Percentiles rank a stretch among this genome's conserved stretches.
phyloP scores from a whole-genome alignment of 2,797 vertebrate genomes.

The Vultur gryphus region DNA sequence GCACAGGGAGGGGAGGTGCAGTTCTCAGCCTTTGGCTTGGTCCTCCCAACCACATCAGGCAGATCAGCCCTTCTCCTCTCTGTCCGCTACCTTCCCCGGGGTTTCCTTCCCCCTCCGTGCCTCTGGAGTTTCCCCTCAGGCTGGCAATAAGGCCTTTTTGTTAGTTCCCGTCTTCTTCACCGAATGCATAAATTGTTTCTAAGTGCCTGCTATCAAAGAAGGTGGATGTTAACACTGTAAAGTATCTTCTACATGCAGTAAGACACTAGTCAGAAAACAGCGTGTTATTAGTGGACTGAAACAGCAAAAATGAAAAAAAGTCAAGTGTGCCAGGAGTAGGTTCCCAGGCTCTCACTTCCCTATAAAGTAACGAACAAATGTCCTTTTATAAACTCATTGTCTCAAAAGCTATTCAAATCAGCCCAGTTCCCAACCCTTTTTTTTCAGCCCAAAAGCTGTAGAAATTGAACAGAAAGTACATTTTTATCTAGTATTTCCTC shows the following conservation, averaged over 20 bases:
- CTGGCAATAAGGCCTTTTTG: background rate
- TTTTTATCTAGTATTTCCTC: background rate
- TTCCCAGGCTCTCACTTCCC: conserved; percentile 23
- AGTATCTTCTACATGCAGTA: background rate
- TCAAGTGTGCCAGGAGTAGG: background rate
- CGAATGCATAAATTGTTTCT: background rate
- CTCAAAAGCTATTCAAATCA: conserved; percentile 21
- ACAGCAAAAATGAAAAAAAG: conserved; percentile 13
- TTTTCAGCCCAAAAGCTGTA: background rate
- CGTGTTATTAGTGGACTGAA: background rate
- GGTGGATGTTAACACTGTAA: background rate
- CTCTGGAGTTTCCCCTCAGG: background rate
- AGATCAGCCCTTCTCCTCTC: background rate
- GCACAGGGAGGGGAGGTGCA: background rate
- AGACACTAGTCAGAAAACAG: background rate
- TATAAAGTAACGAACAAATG: conserved; percentile 21
- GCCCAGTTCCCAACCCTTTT: background rate
- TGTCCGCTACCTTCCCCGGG: background rate
- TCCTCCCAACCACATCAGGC: background rate
- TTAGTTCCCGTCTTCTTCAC: background rate
- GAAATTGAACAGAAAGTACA: background rate
- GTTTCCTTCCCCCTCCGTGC: background rate
- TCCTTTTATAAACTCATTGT: conserved; percentile 41
- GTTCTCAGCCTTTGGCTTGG: background rate
- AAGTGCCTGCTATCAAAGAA: background rate